Base-by-base conservation (phyloP, 2,888 invertebrate genomes). In the Saturnia japonica region DNA sequence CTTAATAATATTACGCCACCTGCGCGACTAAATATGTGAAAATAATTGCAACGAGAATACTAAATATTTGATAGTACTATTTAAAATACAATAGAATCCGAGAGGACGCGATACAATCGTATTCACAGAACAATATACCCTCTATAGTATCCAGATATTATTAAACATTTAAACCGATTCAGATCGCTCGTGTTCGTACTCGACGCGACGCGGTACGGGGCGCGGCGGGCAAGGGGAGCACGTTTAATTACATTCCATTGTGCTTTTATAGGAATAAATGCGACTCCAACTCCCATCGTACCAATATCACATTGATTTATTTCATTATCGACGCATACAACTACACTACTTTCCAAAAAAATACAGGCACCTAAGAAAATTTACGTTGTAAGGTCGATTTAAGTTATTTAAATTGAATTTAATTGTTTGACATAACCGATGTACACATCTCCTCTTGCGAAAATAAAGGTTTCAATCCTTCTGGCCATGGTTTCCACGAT, bases 211-310 rank as follows among this genome's bases (percentile, higher is more conserved):
- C 3, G 34, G 34, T 34, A 4, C 34, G 34, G 6, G 34, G 34
- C 6, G 34, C 34, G 34, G 34, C 3, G 34, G 2, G 34, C 34
- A 6, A 6, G 34, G 6, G 34, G 74, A 72, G 76, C 75, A 75
- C 74, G 74, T 78, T 79, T 80, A 80, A 82, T 82, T 80, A 77
- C 80, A 82, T 82, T 80, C 82, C 79, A 76, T 77, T 80, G 80
- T 79, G 76, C n/a, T 76, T 71, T 73, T 66, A 78, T 76, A 77
- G 76, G 75, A 78, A 77, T 74, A 34, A 67, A 68, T 64, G 62
- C 64, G 42, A 72, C 70, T 60, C 57, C 25, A 60, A 28, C 57
- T 9, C 25, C 57, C 28, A 14, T 28, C 25, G 28, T 14, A 60
- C 57, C 25, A 60, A 60, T 60, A 25, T 25, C 28, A 28, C 57